Percentiles rank a stretch among this genome's conserved stretches.
Conservation (phyloP, 2,113 vertebrate genomes). For the Odontophorus gujanensis region DNA sequence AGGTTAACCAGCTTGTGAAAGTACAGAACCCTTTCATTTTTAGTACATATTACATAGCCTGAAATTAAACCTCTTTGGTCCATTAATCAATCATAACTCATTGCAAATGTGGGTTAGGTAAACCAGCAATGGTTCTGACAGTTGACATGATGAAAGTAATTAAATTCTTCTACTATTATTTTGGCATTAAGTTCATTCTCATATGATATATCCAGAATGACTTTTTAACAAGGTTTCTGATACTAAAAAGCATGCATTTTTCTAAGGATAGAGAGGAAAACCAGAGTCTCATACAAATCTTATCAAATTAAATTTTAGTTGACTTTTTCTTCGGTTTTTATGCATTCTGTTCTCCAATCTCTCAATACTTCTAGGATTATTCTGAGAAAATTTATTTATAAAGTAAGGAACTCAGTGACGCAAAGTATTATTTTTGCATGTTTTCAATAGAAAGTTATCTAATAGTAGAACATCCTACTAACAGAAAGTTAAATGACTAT, state of each 20-base stretch:
- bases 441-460: background rate
- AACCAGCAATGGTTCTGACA: slow-evolving; percentile 29
- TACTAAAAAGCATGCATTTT: background rate
- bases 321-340: background rate
- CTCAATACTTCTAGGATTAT: background rate
- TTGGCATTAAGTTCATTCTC: background rate
- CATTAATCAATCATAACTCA: slow-evolving; percentile 51
- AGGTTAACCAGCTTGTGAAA: background rate
- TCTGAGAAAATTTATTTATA: background rate
- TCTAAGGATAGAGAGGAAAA: background rate
- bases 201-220: background rate
- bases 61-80: background rate
- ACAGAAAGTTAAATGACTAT: background rate
- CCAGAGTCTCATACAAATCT: background rate
- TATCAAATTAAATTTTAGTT: background rate
- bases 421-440: background rate
- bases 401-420: background rate
- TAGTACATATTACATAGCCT: background rate
- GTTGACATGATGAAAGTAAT: slow-evolving; percentile 17
- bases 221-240: background rate
- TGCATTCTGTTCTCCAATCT: background rate
- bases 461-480: background rate
- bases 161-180: slow-evolving; percentile 24
- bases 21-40: background rate
- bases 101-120: slow-evolving; percentile 50